phyloP scores from a whole-genome alignment of 2,888 invertebrate species.

The Syrista parreyssii region DNA sequence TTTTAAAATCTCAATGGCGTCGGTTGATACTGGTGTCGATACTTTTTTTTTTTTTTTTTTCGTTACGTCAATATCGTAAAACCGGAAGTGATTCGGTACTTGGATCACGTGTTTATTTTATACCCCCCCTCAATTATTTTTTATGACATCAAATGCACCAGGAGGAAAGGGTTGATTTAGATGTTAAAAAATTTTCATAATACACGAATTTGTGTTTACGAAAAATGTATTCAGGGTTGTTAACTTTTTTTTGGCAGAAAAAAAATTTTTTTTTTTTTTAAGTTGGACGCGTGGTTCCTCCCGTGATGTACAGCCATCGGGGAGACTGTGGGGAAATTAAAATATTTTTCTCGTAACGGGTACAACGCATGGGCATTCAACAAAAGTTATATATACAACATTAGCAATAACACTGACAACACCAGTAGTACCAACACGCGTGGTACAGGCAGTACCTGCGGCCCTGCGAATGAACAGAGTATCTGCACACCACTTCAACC shows the following conservation, averaged over 20 bases:
- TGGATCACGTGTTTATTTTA: neutral
- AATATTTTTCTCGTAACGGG: neutral
- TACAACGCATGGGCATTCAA: neutral
- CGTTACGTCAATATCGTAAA: neutral
- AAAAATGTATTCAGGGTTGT: neutral
- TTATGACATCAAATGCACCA: neutral
- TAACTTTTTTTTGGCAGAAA: neutral
- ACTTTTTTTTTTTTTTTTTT: neutral
- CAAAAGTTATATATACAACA: neutral
- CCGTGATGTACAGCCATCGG: neutral
- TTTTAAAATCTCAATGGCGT: conserved; percentile 29
- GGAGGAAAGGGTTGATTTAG: neutral
- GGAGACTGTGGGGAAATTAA: neutral
- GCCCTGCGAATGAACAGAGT: neutral
- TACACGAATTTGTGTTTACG: neutral
- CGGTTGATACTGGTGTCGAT: neutral
- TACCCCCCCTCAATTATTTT: neutral
- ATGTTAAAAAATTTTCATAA: neutral
- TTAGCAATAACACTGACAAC: neutral
- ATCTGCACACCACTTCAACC: neutral
- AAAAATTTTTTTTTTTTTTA: too few species aligned
- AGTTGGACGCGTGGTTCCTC: neutral
- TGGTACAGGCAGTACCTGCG: neutral
- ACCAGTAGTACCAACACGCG: neutral
- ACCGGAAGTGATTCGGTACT: neutral